These are phyloP conservation scores for Hemiscyllium ocellatum DNA, from an alignment of 2,113 vertebrate genomes.

Conservation along the genomic window DNA sequence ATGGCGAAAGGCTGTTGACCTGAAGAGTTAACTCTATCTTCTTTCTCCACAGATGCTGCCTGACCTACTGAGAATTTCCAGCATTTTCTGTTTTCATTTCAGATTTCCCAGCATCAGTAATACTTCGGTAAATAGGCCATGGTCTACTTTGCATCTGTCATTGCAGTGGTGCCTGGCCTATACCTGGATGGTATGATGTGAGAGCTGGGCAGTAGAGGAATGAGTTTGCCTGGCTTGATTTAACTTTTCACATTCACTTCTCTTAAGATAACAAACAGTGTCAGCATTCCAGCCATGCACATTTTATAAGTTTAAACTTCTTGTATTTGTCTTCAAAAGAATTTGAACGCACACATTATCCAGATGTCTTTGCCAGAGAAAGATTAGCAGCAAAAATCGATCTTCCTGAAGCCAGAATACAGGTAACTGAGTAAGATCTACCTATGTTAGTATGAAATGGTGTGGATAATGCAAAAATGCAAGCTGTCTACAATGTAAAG, in stretches of 20 bases:
- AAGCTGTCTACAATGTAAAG: neutral
- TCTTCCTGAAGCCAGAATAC: conserved; percentile 73
- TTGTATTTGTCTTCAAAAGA: conserved; percentile 47
- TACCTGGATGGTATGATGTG: neutral
- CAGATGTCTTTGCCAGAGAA: conserved; percentile 73
- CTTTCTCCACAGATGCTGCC: too few species aligned
- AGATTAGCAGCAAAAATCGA: conserved; percentile 74
- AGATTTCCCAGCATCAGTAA: too few species aligned
- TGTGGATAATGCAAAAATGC: neutral
- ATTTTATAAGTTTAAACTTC: neutral
- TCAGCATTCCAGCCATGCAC: neutral
- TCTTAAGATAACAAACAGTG: neutral
- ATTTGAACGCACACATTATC: conserved; percentile 76
- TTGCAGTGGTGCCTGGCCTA: neutral
- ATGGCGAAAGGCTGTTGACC: too few species aligned
- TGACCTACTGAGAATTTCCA: too few species aligned
- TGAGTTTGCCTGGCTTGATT: neutral
- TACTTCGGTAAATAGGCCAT: neutral
- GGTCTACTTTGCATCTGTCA: neutral
- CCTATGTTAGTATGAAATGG: neutral
- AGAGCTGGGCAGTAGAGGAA: neutral
- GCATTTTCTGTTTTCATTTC: too few species aligned
- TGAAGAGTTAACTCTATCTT: too few species aligned
- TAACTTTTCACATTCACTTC: neutral
- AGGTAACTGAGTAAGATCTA: conserved; percentile 49